Conservation (phyloP, 2,113 vertebrate species). For the Triplophysa rosa region DNA sequence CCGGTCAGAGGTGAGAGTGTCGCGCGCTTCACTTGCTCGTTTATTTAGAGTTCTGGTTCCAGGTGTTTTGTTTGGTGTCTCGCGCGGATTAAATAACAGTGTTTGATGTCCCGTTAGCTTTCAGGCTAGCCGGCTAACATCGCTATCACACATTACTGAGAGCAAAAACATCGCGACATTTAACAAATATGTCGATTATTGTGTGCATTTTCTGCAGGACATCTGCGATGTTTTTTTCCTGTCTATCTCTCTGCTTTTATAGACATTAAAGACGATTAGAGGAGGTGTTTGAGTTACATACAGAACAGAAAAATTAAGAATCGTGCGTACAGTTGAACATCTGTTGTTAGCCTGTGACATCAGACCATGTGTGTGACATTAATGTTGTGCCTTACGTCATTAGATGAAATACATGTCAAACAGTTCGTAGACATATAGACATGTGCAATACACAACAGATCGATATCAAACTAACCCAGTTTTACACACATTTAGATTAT, state of each 20-base stretch:
- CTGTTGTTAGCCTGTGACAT: not conserved
- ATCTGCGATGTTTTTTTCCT: not conserved
- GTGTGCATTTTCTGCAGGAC: not conserved
- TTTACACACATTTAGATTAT: no score
- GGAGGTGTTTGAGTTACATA: not conserved
- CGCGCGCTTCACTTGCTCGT: not conserved
- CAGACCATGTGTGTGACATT: not conserved
- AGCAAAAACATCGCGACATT: not conserved
- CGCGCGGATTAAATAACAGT: not conserved
- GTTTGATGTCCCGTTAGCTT: constrained; percentile 28
- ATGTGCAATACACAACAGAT: no score
- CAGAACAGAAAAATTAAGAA: not conserved
- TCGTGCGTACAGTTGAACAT: not conserved
- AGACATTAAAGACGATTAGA: not conserved
- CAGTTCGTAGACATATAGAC: no score
- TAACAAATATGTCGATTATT: not conserved
- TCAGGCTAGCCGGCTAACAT: constrained; percentile 28
- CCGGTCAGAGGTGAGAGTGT: not conserved
- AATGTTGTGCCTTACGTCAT: constrained; percentile 14
- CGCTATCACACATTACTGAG: not conserved
- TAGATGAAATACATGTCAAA: not conserved
- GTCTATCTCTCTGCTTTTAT: not conserved
- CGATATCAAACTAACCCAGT: no score
- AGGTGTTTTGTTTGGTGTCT: constrained; percentile 13
- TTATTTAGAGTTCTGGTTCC: not conserved